Conservation (phyloP, 2,797 vertebrate genomes). For the Peromyscus attwateri region DNA sequence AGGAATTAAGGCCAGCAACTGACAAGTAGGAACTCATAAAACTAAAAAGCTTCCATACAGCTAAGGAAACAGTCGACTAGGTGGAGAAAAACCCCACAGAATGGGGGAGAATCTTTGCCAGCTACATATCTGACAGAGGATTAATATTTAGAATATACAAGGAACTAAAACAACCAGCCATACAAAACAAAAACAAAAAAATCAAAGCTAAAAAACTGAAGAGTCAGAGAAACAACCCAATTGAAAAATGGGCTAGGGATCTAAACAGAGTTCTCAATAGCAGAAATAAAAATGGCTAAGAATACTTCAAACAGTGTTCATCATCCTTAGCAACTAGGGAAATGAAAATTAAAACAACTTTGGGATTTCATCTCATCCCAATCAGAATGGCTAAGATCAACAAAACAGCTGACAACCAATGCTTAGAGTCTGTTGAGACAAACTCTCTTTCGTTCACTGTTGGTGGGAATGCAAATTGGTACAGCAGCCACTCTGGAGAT, state of each 20-base stretch:
- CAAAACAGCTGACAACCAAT: background rate
- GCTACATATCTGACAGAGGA: too few species aligned
- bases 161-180: background rate
- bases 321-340: background rate
- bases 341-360: background rate
- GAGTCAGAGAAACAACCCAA: background rate
- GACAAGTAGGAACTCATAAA: background rate
- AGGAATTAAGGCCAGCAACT: background rate
- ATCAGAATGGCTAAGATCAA: background rate
- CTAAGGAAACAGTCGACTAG: background rate
- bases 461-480: background rate
- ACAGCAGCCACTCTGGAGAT: too few species aligned
- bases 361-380: background rate
- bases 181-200: background rate
- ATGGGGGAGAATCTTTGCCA: background rate
- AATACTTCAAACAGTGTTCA: background rate
- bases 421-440: background rate
- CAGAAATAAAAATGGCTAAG: background rate
- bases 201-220: background rate
- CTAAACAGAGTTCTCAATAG: background rate
- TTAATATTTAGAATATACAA: background rate
- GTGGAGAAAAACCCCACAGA: background rate
- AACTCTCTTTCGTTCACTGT: background rate
- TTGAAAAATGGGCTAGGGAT: too few species aligned
- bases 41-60: background rate